These are phyloP conservation scores for Rhabdornis inornatus DNA, from an alignment of 2,113 vertebrate species.

Conservation along the genomic window DNA sequence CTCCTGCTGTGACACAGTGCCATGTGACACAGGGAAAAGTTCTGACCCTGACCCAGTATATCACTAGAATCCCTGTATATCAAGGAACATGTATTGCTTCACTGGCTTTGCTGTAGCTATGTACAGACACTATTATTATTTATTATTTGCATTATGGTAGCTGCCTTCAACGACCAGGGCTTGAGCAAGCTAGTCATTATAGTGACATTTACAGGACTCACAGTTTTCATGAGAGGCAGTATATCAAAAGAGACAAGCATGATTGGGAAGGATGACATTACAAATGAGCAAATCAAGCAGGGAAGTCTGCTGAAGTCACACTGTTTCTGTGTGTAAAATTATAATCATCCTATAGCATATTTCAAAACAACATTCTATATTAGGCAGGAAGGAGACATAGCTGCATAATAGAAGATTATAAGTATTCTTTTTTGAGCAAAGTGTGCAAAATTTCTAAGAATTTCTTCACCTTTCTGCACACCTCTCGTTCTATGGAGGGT, in stretches of 20 bases:
- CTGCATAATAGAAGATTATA: background rate
- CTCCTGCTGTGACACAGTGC: background rate
- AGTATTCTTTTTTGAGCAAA: background rate
- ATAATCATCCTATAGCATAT: background rate
- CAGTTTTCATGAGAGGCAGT: background rate
- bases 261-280: background rate
- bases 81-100: background rate
- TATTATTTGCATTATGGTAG: conserved; percentile 24
- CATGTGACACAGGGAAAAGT: background rate
- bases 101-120: background rate
- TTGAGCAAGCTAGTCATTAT: conserved; percentile 9
- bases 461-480: background rate
- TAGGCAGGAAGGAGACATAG: background rate
- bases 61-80: background rate
- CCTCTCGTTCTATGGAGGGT: background rate
- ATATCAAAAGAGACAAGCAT: conserved; percentile 17
- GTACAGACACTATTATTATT: background rate
- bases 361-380: background rate
- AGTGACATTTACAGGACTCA: conserved; percentile 14
- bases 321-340: background rate
- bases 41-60: background rate
- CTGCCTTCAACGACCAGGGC: background rate
- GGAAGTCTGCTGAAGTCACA: background rate
- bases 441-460: background rate
- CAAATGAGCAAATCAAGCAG: background rate